These are phyloP conservation scores for Haplotaxodon microlepis DNA, from an alignment of 2,113 vertebrate species.

Conservation along the genomic window DNA sequence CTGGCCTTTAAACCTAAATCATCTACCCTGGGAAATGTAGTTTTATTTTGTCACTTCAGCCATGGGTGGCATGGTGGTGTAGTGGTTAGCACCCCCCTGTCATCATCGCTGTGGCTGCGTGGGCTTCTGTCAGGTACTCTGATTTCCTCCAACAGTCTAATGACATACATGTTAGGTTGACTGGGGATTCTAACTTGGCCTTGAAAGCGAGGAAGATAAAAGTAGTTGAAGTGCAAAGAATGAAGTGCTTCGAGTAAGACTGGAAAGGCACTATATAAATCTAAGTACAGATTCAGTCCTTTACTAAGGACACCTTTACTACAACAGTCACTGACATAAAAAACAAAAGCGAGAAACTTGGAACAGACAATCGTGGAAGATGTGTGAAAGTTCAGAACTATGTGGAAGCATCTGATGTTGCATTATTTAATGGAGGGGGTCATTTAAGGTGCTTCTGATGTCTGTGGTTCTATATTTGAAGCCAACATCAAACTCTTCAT, in stretches of 20 bases:
- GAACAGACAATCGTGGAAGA: background rate
- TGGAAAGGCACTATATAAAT: background rate
- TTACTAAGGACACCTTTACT: background rate
- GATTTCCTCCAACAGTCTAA: background rate
- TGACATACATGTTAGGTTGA: background rate
- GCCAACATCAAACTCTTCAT: background rate
- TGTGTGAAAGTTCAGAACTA: background rate
- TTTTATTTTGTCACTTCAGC: background rate
- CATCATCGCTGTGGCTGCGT: background rate
- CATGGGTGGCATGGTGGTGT: background rate
- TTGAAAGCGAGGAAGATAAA: background rate
- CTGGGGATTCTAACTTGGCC: background rate
- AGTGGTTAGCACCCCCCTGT: background rate
- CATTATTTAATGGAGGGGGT: background rate
- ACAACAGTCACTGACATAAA: background rate
- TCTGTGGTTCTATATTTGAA: background rate
- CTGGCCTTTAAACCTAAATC: background rate
- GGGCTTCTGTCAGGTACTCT: background rate
- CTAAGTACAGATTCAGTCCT: background rate
- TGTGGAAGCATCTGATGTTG: background rate
- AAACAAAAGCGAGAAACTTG: background rate
- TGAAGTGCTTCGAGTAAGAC: background rate
- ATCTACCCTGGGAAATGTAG: background rate
- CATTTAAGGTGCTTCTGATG: background rate
- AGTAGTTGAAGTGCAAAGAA: background rate